These are phyloP conservation scores for Nerophis ophidion DNA, from an alignment of 2,113 vertebrate genomes.

Conservation along the genomic window DNA sequence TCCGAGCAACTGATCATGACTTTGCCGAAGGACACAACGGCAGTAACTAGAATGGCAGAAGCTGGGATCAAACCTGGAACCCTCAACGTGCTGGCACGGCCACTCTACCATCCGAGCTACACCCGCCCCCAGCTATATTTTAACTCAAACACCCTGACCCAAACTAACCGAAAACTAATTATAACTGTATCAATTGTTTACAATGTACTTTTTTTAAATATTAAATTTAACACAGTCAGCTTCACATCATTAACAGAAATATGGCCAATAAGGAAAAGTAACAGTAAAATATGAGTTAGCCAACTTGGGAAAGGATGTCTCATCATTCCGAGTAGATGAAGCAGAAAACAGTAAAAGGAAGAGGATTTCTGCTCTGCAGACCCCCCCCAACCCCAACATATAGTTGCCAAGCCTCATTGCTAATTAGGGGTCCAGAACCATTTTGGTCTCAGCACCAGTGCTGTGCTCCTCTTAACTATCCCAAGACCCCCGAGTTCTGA, in stretches of 20 bases:
- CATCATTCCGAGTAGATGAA: conserved; percentile 35
- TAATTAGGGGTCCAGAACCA: conserved; percentile 47
- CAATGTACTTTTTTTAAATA: background rate
- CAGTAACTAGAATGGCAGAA: too few species aligned
- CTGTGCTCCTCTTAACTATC: conserved; percentile 18
- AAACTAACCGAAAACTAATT: too few species aligned
- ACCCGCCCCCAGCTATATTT: too few species aligned
- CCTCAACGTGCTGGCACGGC: too few species aligned
- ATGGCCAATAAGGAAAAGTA: background rate
- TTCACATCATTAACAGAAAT: background rate
- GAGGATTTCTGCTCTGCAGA: conserved; percentile 44
- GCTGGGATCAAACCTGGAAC: too few species aligned
- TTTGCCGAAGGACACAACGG: too few species aligned
- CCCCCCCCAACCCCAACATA: conserved; percentile 25
- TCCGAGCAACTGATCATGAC: too few species aligned
- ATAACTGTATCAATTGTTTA: too few species aligned
- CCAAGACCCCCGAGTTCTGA: conserved; percentile 27
- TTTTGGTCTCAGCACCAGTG: conserved; percentile 25
- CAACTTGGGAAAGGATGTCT: conserved; percentile 22
- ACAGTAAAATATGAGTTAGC: conserved; percentile 23
- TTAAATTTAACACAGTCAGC: background rate
- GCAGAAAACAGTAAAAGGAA: conserved; percentile 36
- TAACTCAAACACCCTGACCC: too few species aligned
- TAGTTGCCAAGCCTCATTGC: conserved; percentile 29
- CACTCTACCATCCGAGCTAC: too few species aligned